Base-by-base conservation (phyloP, 1,140 invertebrate genomes). In the Euwallacea similis region DNA sequence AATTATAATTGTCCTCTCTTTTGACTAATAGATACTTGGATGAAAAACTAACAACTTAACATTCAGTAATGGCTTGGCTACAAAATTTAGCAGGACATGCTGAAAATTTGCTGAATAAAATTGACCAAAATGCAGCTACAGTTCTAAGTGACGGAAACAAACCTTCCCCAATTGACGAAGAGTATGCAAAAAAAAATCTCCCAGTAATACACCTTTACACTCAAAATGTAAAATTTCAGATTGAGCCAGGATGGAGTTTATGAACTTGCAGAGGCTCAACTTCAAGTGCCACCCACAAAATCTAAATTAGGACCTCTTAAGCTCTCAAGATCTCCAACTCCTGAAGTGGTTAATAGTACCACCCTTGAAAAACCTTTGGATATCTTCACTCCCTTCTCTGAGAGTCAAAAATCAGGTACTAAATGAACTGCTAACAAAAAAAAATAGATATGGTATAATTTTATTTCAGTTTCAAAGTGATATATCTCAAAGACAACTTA, bases 101-200 rank as follows among this genome's bases (percentile, higher is more conserved):
- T 44, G 93, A 95, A 81, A 88, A 90, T 80, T 86, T 95, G 44
- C 81, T 95, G 8, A 93, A 94, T 80, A 93, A 92, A 84, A 87
- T 95, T 43, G 93, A 95, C 77, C 85, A 93, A 78, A 92, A 90
- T 83, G 93, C 93, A n/a, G 93, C 92, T 0, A 87, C 87, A 13
- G 91, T 90, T 50, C 80, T 89, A 71, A 80, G 71, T 55, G 78
- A 80, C n/a, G 84, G 80, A 47, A 66, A 67, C 42, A 72, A 72
- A 21, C 42, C n/a, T 44, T 42, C 13, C 44, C 11, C 11, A 11
- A 33, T 47, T 55, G 70, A 72, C 56, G 59, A 66, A 41, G 74
- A 75, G 74, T 75, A 59, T 55, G 73, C 21, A 33, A 33, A 2
- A 33, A 33, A 33, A 33, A 4, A 33, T 33, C 21, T 33, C 21